These are phyloP conservation scores for Rhopalosiphum nymphaeae DNA, from an alignment of 2,888 invertebrate genomes.

Conservation along the genomic window DNA sequence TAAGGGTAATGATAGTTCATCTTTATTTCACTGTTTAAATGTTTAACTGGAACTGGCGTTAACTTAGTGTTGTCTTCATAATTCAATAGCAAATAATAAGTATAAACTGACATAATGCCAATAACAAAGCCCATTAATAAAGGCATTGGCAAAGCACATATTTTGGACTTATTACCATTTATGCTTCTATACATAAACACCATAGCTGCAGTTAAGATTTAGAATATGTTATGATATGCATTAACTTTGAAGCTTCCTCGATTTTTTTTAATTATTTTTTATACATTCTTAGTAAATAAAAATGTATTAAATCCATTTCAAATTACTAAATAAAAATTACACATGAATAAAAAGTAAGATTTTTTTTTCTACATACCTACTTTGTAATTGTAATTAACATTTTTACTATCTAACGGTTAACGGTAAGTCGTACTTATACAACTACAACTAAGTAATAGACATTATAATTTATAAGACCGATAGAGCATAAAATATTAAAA, in stretches of 20 bases:
- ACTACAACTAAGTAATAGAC: not conserved
- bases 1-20: not conserved
- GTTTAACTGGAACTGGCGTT: not conserved
- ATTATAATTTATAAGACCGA: too few relatives aligned
- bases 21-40: not conserved
- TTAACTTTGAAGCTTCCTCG: not conserved
- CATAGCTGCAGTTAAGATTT: not conserved
- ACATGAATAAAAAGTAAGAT: not conserved
- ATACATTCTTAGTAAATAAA: not conserved
- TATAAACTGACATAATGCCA: conserved; percentile 29
- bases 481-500: too few relatives aligned
- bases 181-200: not conserved
- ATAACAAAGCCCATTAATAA: conserved; percentile 27
- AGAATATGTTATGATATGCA: not conserved
- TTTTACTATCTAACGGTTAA: not conserved
- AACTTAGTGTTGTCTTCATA: not conserved
- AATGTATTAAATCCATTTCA: not conserved
- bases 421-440: not conserved
- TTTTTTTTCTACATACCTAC: not conserved
- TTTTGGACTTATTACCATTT: not conserved
- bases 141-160: conserved; percentile 1
- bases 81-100: not conserved
- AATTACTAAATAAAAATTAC: not conserved
- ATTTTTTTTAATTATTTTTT: not conserved
- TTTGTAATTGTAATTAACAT: not conserved